Evolutionary conservation across 2,797 vertebrate genomes (phyloP).

Genomic region (Mus spretus): DNA sequence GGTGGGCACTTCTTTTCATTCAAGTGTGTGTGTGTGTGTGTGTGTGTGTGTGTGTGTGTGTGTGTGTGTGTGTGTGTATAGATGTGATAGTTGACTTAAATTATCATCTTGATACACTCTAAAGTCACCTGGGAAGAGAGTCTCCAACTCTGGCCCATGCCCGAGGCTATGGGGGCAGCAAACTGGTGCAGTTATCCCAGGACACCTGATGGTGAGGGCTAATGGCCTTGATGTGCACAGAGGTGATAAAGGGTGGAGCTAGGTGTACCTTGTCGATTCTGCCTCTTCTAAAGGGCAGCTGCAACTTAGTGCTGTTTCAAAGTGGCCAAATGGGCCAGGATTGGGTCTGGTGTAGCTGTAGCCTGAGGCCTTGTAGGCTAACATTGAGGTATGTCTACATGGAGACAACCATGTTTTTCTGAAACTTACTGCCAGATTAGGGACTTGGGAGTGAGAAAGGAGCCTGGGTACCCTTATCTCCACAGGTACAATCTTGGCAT

Average conservation of each 20-base stretch:
- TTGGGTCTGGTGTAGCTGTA: neutral
- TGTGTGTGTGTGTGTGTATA: neutral
- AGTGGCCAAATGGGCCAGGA: neutral
- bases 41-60: neutral
- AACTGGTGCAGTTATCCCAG: neutral
- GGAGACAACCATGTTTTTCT: neutral
- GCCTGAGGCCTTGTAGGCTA: neutral
- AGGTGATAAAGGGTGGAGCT: neutral
- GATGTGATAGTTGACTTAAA: neutral
- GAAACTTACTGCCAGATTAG: neutral
- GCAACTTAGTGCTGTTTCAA: neutral
- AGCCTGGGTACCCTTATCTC: neutral
- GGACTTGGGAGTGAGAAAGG: neutral
- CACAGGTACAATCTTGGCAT: neutral
- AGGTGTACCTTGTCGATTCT: neutral
- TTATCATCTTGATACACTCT: neutral
- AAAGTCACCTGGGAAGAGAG: neutral
- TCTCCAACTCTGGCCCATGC: neutral
- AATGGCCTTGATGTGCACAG: neutral
- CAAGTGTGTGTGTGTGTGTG: neutral
- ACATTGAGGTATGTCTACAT: neutral
- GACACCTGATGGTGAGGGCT: neutral
- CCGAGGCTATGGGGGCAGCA: no score
- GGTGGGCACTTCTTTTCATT: neutral
- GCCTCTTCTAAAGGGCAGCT: neutral